Base-by-base conservation (phyloP, 2,888 invertebrate species). In the Epirrhoe alternata region DNA sequence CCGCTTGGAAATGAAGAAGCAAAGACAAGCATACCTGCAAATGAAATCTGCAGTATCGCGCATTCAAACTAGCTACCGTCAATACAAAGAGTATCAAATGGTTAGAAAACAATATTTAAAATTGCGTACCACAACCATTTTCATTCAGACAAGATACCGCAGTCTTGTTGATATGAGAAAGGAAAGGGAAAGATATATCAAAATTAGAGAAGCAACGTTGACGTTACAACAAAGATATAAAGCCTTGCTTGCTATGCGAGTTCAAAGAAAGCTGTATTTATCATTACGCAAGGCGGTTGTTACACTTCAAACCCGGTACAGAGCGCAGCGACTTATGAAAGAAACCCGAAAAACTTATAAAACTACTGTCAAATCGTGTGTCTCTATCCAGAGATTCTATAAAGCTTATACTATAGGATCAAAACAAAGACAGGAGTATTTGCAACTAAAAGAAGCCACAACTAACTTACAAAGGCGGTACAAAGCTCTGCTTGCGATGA, bases 141-240 rank as follows among this genome's bases (percentile, higher is more conserved):
- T 76, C 35, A 75, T 95, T 58, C 95, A 95, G 74, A 84, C 74
- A 57, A 78, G 74, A 56, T 94, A 89, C 66, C 83, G 86, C 68
- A 82, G 81, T 59, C 69, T 85, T 56, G 58, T 75, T 69, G 76
- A 74, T 6, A 94, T 82, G 93, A 89, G 84, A 77, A 59, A 64
- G 42, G 79, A 87, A 38, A 85, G 86, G 65, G 75, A 81, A 47
- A 72, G 80, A 30, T 94, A 84, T 71, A 70, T 90, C 5, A 76
- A 77, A 31, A 69, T 85, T 12, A 91, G 81, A 75, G 70, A 74
- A 5, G 74, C 85, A 1, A 77, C 77, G 6, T 65, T 83, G 17
- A 61, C 68, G 1, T 33, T 94, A 31, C 94, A 94, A 76, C 75
- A 72, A 33, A 86, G 84, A 78, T 94, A 89, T 76, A 88, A 85